phyloP scores from a whole-genome alignment of 2,113 vertebrate species.

The Periophthalmus modestus region DNA sequence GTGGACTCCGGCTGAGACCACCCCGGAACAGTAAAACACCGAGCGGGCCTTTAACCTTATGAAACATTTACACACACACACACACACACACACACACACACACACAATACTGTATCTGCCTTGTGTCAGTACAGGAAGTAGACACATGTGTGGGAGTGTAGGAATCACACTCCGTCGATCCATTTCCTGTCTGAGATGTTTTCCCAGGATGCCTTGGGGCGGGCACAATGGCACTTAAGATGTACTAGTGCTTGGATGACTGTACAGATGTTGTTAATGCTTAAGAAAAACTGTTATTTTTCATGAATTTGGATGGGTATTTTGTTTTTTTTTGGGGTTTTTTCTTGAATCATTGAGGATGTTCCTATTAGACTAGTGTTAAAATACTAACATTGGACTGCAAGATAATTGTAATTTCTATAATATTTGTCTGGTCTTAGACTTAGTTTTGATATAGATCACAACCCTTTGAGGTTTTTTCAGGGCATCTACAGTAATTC shows the following conservation, averaged over 20 bases:
- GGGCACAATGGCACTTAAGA: constrained; percentile 37
- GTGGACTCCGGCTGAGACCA: constrained; percentile 2
- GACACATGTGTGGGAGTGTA: constrained; percentile 29
- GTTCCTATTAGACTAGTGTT: no score
- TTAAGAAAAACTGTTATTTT: not conserved
- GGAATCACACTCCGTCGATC: constrained; percentile 49
- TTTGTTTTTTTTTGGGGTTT: not conserved
- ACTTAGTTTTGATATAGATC: no score
- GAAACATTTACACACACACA: not conserved
- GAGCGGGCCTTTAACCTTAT: not conserved
- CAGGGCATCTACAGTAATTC: no score
- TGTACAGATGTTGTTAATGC: not conserved
- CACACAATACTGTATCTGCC: constrained; percentile 31
- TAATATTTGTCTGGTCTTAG: no score
- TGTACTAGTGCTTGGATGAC: not conserved
- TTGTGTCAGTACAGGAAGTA: constrained; percentile 54
- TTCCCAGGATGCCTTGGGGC: constrained; percentile 42
- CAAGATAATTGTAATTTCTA: no score
- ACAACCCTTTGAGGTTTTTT: no score
- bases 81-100: not conserved
- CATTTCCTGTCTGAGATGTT: constrained; percentile 61
- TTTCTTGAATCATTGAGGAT: not conserved
- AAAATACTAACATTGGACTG: no score
- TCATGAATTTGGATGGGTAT: not conserved
- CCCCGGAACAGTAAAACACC: not conserved